Percentiles rank a stretch among this genome's conserved stretches.
These are phyloP conservation scores for Drosophila quinaria DNA, from an alignment of 2,888 invertebrate genomes.

Conservation along the genomic window DNA sequence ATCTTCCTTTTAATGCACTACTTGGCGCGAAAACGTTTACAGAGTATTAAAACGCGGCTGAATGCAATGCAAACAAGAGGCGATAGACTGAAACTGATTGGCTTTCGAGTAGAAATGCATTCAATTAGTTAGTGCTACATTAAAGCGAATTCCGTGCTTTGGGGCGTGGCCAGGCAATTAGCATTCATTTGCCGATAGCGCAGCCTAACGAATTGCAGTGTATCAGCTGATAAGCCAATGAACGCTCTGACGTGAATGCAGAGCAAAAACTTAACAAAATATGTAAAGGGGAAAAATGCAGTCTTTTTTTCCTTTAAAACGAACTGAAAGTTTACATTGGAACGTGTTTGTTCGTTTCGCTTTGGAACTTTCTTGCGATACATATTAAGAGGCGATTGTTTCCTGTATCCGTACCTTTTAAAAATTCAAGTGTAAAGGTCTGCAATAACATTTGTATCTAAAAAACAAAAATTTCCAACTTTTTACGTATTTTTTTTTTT, in stretches of 20 bases:
- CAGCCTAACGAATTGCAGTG: slow-evolving; percentile 11
- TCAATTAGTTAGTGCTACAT: slow-evolving; percentile 22
- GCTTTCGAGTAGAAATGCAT: slow-evolving; percentile 14
- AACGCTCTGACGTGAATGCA: slow-evolving; percentile 6
- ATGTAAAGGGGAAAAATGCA: neutral
- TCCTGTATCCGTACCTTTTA: neutral
- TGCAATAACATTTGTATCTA: slow-evolving; percentile 27
- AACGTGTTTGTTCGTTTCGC: neutral
- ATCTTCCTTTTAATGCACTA: neutral
- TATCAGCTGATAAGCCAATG: slow-evolving; percentile 19
- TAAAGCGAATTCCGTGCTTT: slow-evolving; percentile 19
- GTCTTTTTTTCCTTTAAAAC: neutral
- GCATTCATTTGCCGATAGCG: slow-evolving; percentile 24
- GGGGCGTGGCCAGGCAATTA: slow-evolving; percentile 26
- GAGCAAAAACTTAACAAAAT: neutral
- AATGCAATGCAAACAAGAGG: neutral
- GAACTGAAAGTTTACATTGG: slow-evolving; percentile 5
- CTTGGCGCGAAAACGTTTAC: neutral
- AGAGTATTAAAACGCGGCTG: neutral
- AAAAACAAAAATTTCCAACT: slow-evolving; percentile 22
- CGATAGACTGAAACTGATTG: slow-evolving; percentile 6
- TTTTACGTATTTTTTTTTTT: slow-evolving; percentile 12
- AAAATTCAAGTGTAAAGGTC: slow-evolving; percentile 24
- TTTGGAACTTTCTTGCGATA: neutral
- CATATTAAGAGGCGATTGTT: slow-evolving; percentile 10